Percentiles rank a stretch among this genome's conserved stretches.
These are phyloP conservation scores for Penaeus monodon DNA, from an alignment of 2,888 invertebrate species.

Conservation along the genomic window DNA sequence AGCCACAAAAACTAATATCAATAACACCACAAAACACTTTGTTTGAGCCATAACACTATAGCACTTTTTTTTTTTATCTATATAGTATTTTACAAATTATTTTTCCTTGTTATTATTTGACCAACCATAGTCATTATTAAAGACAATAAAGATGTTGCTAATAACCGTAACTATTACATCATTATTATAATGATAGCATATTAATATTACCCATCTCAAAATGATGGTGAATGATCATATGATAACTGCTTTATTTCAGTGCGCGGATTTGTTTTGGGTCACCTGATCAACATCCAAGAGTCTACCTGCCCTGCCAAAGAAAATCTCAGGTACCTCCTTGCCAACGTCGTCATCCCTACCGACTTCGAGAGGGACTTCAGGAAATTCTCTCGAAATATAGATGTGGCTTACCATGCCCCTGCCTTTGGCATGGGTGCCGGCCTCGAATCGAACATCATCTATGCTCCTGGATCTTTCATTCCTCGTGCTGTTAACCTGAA, in stretches of 20 bases:
- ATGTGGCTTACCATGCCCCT: slow-evolving; percentile 21
- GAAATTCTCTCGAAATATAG: slow-evolving; percentile 28
- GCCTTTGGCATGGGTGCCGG: slow-evolving; percentile 39
- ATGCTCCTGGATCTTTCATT: slow-evolving; percentile 43
- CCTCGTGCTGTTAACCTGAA: slow-evolving; percentile 54
- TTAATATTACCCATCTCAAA: slow-evolving; percentile 43
- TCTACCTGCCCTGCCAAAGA: slow-evolving; percentile 44
- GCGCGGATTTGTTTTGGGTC: slow-evolving; percentile 57
- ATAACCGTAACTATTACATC: too few relatives aligned
- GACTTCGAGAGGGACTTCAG: slow-evolving; percentile 6
- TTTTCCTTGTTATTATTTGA: too few relatives aligned
- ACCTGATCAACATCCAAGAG: slow-evolving; percentile 54
- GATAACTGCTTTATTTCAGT: slow-evolving; percentile 41
- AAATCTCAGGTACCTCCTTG: slow-evolving; percentile 34
- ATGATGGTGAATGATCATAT: slow-evolving; percentile 28
- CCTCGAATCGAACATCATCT: slow-evolving; percentile 54
- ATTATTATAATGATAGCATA: slow-evolving; percentile 29
- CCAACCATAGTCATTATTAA: slow-evolving; percentile 18
- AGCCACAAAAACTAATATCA: too few relatives aligned
- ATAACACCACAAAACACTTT: background rate
- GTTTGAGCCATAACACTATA: background rate
- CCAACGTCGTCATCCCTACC: slow-evolving; percentile 6
- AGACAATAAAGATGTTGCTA: slow-evolving; percentile 25
- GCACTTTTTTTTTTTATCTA: background rate
- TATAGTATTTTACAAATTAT: background rate